A percentile compares a stretch with the other conserved stretches of the same genome.
Conservation (phyloP, 2,113 vertebrate species). For the Gnathochromis pfefferi region DNA sequence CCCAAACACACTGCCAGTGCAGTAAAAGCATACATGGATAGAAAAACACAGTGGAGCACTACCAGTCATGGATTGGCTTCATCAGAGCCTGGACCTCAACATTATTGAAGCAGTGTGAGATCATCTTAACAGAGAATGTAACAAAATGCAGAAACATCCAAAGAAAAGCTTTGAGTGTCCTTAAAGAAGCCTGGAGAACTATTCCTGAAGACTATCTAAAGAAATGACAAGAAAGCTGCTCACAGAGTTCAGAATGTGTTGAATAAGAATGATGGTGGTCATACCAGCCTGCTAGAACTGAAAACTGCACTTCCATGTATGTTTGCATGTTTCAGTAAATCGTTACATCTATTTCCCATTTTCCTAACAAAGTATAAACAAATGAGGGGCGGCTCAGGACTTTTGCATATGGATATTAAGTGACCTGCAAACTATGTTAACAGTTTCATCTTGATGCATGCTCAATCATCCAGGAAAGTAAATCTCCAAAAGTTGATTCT, state of each 20-base stretch:
- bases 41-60: not conserved
- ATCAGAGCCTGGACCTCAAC: fast-evolving
- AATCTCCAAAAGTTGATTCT: not conserved
- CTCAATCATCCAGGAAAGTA: not conserved
- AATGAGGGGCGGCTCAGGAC: not conserved
- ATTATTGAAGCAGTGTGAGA: not conserved
- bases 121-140: not conserved
- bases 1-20: not conserved
- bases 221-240: fast-evolving
- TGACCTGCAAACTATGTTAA: not conserved
- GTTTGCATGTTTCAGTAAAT: fast-evolving
- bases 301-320: not conserved
- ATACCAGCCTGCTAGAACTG: not conserved
- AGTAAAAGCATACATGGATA: not conserved
- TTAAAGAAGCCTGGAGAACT: fast-evolving
- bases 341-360: not conserved
- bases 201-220: not conserved
- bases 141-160: not conserved
- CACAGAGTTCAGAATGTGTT: not conserved
- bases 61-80: not conserved
- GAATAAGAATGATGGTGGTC: not conserved
- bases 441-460: not conserved
- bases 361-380: not conserved
- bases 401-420: not conserved
- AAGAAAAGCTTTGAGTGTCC: not conserved